Evolutionary conservation across 2,888 invertebrate genomes (phyloP), one percentile per base, ranked within the genome.

Genomic region (Cataglyphis livida): DNA sequence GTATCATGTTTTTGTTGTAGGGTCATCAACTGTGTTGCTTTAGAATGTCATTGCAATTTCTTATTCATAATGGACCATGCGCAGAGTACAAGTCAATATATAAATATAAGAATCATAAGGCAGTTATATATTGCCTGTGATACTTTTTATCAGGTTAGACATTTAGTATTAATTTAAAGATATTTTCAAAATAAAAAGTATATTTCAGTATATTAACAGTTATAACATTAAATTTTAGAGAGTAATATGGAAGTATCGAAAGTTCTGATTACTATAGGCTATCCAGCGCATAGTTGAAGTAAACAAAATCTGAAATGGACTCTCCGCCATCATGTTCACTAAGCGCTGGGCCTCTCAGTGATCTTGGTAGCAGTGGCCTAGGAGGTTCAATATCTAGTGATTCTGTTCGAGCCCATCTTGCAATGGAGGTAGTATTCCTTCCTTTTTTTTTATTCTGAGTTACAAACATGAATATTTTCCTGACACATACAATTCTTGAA

Each of bases 311-410:
- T 88, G 89, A 92, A 89, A 97, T 97, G 97, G 97, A 97, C 96
- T 97, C 97, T 92, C 97, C 97, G 93, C 97, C 97, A 93, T 96
- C 96, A 89, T 97, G 96, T 95, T 97, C 97, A 90, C 96, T 96
- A 93, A 96, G 96, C 95, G 97, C 97, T 90, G 96, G 96, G 91
- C 96, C 97, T 95, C 96, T 96, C 91, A 95, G 97, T 93, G 97
- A 97, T 94, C 97, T 97, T 95, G 97, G 97, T 93, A 97, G 97
- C 95, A 97, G 97, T 93, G 95, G 97, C 91, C 95, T 97, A 90
- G 97, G 97, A 95, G 96, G 97, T 91, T 97, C 97, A 87, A 96
- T 97, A 94, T 97, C 97, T 87, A 97, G 97, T 95, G 96, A 96
- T 94, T 97, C 96, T 91, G 96, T 96, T 89, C 95, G 96, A 95